Conservation (phyloP, 1,140 invertebrate genomes). For the Scaptomyza graminum region DNA sequence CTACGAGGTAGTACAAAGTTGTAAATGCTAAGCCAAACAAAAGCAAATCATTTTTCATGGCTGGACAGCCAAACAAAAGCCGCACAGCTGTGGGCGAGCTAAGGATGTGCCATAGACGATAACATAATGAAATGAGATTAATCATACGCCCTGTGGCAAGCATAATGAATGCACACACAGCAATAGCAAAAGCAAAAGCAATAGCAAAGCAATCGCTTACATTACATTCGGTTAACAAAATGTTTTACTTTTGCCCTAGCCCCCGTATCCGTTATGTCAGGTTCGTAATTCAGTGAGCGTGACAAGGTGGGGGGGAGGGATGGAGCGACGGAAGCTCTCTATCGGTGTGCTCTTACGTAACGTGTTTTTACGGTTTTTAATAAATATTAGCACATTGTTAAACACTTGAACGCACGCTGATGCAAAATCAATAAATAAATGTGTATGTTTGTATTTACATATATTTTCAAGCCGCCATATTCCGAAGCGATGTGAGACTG, state of each 20-base stretch:
- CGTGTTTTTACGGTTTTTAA: conserved; percentile 66
- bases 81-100: conserved; percentile 29
- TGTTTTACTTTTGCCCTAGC: conserved; percentile 24
- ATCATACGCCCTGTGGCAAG: conserved; percentile 66
- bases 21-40: conserved; percentile 58
- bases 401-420: conserved; percentile 72
- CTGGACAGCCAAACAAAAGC: conserved; percentile 45
- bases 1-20: conserved; percentile 43
- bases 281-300: conserved; percentile 44
- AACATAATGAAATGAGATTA: conserved; percentile 77
- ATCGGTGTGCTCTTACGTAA: conserved; percentile 59
- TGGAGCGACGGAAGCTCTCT: conserved; percentile 10
- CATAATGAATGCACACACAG: conserved; percentile 45
- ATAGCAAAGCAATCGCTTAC: conserved; percentile 38
- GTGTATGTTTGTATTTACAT: not conserved
- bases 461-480: too few species aligned
- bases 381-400: conserved; percentile 81
- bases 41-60: conserved; percentile 71
- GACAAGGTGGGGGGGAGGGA: not conserved
- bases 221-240: conserved; percentile 49
- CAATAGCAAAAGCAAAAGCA: conserved; percentile 24
- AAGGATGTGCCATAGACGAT: conserved; percentile 60
- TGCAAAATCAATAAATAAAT: conserved; percentile 75
- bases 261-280: not conserved
- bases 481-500: conserved; percentile 8